Percentiles rank a stretch among this genome's conserved stretches.
Conservation (phyloP, 2,888 invertebrate species). For the Helicoverpa assulta region DNA sequence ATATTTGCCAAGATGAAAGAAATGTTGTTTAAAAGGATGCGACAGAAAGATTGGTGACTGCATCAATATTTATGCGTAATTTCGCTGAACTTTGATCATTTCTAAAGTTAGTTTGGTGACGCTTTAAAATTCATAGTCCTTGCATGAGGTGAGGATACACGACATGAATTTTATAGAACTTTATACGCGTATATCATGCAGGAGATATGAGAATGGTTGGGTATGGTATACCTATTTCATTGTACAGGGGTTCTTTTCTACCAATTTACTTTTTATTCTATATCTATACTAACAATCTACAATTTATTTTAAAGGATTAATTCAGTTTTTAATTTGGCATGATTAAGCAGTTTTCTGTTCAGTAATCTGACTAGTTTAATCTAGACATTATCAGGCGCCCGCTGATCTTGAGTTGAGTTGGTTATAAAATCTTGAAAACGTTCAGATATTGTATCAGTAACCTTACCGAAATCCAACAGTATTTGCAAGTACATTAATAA, state of each 20-base stretch:
- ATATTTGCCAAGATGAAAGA: constrained; percentile 38
- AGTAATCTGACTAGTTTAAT: neutral
- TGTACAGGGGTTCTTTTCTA: too few relatives aligned
- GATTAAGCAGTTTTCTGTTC: neutral
- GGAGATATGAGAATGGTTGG: too few relatives aligned
- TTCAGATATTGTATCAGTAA: neutral
- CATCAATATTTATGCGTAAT: constrained; percentile 2
- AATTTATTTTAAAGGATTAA: too few relatives aligned
- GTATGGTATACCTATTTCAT: too few relatives aligned
- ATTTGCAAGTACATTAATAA: too few relatives aligned
- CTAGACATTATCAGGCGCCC: neutral
- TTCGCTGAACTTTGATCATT: constrained; percentile 2
- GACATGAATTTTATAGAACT: too few relatives aligned
- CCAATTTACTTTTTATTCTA: too few relatives aligned
- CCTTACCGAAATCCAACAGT: too few relatives aligned
- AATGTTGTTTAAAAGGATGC: constrained; percentile 28
- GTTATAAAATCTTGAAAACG: neutral
- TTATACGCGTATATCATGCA: too few relatives aligned
- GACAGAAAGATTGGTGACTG: constrained; percentile 7
- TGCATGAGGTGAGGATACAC: neutral
- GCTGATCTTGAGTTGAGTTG: neutral
- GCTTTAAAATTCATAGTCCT: neutral
- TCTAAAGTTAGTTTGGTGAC: constrained; percentile 16
- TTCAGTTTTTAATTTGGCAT: too few relatives aligned
- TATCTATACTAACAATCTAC: too few relatives aligned